Conservation (phyloP, 1,140 invertebrate genomes). For the Formica exsecta region DNA sequence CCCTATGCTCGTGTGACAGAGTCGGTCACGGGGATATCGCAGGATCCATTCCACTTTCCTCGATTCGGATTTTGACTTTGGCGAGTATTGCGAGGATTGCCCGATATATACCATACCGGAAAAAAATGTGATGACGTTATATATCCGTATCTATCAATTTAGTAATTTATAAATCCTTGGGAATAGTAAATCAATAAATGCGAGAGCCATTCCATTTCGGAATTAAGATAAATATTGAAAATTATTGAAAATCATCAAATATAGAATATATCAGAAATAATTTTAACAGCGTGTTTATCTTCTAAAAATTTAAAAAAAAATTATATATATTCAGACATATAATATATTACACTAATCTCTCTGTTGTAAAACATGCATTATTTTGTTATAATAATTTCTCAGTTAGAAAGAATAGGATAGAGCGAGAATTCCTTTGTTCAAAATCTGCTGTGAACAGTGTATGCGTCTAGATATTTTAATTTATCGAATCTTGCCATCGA, state of each 20-base stretch:
- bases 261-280: background rate
- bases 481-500: conserved; percentile 21
- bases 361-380: background rate
- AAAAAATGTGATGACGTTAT: background rate
- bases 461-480: background rate
- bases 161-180: conserved; percentile 22
- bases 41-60: conserved; percentile 62
- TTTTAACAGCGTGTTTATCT: conserved; percentile 11
- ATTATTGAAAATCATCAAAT: conserved; percentile 5
- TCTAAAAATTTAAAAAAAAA: background rate
- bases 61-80: conserved; percentile 26
- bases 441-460: background rate
- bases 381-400: background rate
- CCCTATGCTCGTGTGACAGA: conserved; percentile 48
- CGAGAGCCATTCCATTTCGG: background rate
- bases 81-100: background rate
- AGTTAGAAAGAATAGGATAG: background rate
- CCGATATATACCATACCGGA: background rate
- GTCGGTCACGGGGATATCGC: conserved; percentile 64
- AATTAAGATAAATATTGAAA: conserved; percentile 1
- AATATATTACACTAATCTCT: background rate
- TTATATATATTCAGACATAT: background rate
- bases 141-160: conserved; percentile 11
- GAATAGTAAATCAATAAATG: background rate
- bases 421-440: background rate